phyloP scores from a whole-genome alignment of 30 jellyfish, hydroid and myxozoan species.

The Catostylus mosaicus region DNA sequence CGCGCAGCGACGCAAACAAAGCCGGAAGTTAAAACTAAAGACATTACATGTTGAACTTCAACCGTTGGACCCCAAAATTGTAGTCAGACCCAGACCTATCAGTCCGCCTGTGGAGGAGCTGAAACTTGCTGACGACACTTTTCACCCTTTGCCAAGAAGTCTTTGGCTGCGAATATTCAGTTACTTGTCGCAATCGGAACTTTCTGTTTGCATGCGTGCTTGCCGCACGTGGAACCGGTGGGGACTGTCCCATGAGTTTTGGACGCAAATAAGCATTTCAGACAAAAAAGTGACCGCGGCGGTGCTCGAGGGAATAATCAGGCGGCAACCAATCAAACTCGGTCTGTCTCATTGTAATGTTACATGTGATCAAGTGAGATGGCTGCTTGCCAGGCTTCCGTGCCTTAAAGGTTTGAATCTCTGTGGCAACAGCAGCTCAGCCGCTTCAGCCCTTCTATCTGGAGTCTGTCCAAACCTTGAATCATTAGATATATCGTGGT shows the following conservation, averaged over 20 bases:
- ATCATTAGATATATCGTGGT: constrained; percentile 77
- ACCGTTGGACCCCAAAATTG: constrained; percentile 35
- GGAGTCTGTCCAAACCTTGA: constrained; percentile 68
- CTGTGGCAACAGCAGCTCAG: constrained; percentile 70
- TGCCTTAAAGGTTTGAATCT: constrained; percentile 54
- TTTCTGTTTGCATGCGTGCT: constrained; percentile 86
- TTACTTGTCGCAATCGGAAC: constrained; percentile 59
- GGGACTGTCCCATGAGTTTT: constrained; percentile 61
- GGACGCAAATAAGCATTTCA: constrained; percentile 66
- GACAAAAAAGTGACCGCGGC: constrained; percentile 35
- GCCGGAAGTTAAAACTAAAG: constrained; percentile 12
- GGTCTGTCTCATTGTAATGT: constrained; percentile 67
- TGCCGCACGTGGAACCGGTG: constrained; percentile 96
- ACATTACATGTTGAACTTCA: constrained; percentile 17
- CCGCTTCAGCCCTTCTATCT: constrained; percentile 72
- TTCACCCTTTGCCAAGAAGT: constrained; percentile 37
- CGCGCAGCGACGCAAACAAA: constrained; percentile 18
- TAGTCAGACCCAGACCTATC: constrained; percentile 74
- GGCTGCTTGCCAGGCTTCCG: constrained; percentile 87
- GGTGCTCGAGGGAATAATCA: constrained; percentile 76
- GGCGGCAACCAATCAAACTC: constrained; percentile 85
- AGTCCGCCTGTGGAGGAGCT: constrained; percentile 58
- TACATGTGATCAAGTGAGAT: constrained; percentile 69
- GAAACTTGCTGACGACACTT: constrained; percentile 32
- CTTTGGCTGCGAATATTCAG: constrained; percentile 81